Evolutionary conservation across 2,113 vertebrate genomes (phyloP).

Genomic region (Lycaon pictus): DNA sequence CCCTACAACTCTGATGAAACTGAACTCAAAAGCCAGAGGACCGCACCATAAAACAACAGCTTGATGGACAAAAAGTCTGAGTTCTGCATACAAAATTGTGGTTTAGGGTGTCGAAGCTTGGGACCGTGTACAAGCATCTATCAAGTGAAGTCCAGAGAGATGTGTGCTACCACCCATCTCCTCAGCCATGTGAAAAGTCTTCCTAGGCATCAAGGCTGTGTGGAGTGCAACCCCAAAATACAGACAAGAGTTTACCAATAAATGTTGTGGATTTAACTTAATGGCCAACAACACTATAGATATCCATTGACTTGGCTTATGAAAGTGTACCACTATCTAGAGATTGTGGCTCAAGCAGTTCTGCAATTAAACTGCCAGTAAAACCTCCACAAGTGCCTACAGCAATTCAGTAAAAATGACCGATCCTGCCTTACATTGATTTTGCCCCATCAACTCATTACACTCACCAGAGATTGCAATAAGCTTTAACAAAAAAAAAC

Average conservation of each 20-base stretch:
- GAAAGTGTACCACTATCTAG: background rate
- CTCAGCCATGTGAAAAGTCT: background rate
- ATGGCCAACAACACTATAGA: background rate
- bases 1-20: background rate
- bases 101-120: background rate
- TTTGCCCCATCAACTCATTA: conserved; percentile 22
- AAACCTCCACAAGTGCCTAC: background rate
- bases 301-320: background rate
- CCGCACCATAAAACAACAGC: background rate
- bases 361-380: background rate
- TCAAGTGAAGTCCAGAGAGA: background rate
- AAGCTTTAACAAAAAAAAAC: background rate
- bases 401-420: conserved; percentile 22
- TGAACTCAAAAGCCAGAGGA: background rate
- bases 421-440: background rate
- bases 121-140: background rate
- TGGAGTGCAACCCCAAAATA: background rate
- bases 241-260: background rate
- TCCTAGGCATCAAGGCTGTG: background rate
- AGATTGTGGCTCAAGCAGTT: background rate
- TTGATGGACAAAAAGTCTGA: background rate
- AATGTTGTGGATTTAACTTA: background rate
- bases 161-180: background rate
- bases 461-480: conserved; percentile 37
- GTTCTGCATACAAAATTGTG: background rate